Evolutionary conservation across 2,888 invertebrate genomes (phyloP).

Genomic region (Galerucella pusilla): DNA sequence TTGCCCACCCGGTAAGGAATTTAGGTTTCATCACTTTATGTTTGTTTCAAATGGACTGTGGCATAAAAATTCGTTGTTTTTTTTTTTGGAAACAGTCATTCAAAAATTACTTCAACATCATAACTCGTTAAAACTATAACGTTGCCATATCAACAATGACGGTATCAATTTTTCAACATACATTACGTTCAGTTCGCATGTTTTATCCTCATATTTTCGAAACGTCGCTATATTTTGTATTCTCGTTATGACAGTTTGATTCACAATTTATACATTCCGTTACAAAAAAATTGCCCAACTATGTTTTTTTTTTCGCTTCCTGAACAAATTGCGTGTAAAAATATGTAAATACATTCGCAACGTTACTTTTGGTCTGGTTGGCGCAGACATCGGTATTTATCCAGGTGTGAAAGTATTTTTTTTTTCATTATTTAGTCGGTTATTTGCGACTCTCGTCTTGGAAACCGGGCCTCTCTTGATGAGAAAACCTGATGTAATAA

Average conservation of each 20-base stretch:
- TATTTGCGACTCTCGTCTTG: conserved; percentile 23
- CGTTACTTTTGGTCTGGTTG: conserved; percentile 20
- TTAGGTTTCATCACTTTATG: no score
- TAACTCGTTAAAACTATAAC: not conserved
- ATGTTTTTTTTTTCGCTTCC: conserved; percentile 5
- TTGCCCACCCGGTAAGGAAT: no score
- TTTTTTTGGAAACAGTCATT: not conserved
- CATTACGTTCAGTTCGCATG: not conserved
- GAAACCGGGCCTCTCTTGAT: conserved; percentile 18
- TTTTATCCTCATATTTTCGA: conserved; percentile 1
- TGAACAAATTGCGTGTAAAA: conserved; percentile 20
- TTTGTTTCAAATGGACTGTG: not conserved
- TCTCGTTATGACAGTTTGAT: conserved; percentile 9
- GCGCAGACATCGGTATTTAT: conserved; percentile 32
- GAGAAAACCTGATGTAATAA: conserved; percentile 43
- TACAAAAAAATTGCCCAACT: not conserved
- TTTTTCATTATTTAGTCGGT: conserved; percentile 14
- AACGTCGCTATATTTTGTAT: conserved; percentile 4
- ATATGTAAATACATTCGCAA: conserved; percentile 22
- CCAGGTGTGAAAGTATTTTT: conserved; percentile 33
- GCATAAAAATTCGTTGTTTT: not conserved
- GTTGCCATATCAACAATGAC: not conserved
- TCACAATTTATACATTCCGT: not conserved
- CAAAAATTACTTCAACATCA: not conserved
- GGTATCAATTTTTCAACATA: conserved; percentile 1